Evolutionary conservation across 37 sponge, comb jelly and placozoan species (phyloP), one percentile per base, ranked within the genome.

Genomic region (Mnemiopsis leidyi): DNA sequence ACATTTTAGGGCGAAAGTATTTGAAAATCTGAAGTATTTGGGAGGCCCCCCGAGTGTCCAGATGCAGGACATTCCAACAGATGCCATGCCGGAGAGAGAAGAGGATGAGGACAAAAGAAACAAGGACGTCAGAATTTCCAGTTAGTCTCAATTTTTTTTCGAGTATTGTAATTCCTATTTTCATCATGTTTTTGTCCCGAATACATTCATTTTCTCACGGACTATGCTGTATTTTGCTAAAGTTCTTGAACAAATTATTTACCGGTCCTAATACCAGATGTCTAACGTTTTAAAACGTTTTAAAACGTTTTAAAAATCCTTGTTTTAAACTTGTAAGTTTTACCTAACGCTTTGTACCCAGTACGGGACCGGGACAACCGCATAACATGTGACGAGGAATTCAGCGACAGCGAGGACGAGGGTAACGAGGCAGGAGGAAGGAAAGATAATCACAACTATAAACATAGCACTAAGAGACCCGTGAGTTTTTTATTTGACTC

Each of bases 381-480:
- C 16, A 94, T 96, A 30, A 77, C 93, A 13, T 79, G 95, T 29
- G 96, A 95, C 61, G 95, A 96, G 69, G 98, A 97, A 76, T 96
- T 94, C 82, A 94, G 94, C 93, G 98, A 97, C 92, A 95, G 95
- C 82, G 98, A 97, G 38, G 98, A 97, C 35, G 98, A 97, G 90
- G 96, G 95, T 0, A 96, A 95, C 0, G 94, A 92, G 0, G 90
- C 90, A 23, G 93, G 93, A 3, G 93, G 69, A 0, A 85, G 90
- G 48, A 85, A 85, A 37, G 90, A 85, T 39, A 85, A 85, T 38
- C 48, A 85, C 61, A 38, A 16, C 26, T 85, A 32, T 30, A 85
- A 40, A 85, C 90, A 85, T 67, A 32, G 67, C 29, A 32, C 90
- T n/a, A 85, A 85, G 61, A 23, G 90, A 39, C 90, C 90, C 26